Evolutionary conservation across 2,888 invertebrate species (phyloP).

Genomic region (Tachina lurida): DNA sequence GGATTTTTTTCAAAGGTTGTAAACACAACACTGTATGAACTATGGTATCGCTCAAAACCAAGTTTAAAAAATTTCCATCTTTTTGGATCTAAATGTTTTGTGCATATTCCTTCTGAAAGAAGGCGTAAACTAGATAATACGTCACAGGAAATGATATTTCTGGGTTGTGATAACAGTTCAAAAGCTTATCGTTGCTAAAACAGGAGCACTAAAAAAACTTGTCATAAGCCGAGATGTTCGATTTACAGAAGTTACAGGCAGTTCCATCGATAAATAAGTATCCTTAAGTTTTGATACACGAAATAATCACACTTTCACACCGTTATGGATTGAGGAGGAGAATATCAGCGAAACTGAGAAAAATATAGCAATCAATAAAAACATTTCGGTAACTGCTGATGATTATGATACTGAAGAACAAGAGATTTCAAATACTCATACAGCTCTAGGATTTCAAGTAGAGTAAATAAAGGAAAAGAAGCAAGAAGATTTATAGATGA

Average conservation of each 20-base stretch:
- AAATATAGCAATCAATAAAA: constrained; percentile 16
- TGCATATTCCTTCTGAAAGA: constrained; percentile 66
- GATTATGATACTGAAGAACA: too few species aligned
- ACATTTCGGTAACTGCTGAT: too few species aligned
- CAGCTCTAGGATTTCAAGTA: constrained; percentile 4
- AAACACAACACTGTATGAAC: constrained; percentile 64
- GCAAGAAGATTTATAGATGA: constrained; percentile 59
- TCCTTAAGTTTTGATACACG: neutral
- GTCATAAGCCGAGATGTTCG: constrained; percentile 63
- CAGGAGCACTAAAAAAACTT: constrained; percentile 31
- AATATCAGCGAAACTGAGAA: neutral
- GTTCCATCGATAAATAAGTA: constrained; percentile 2
- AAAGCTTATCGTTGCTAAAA: constrained; percentile 72
- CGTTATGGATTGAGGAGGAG: constrained; percentile 39
- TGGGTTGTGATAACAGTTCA: constrained; percentile 71
- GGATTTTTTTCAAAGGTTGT: constrained; percentile 54
- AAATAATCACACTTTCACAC: neutral
- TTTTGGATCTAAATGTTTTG: constrained; percentile 71
- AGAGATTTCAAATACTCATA: constrained; percentile 30
- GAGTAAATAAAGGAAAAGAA: too few species aligned
- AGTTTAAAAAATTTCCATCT: too few species aligned
- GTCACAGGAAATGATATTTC: constrained; percentile 69
- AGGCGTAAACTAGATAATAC: constrained; percentile 69
- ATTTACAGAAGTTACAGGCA: constrained; percentile 23
- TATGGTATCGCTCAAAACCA: constrained; percentile 68